Base-by-base conservation (phyloP, 2,888 invertebrate species). In the Apeira syringaria region DNA sequence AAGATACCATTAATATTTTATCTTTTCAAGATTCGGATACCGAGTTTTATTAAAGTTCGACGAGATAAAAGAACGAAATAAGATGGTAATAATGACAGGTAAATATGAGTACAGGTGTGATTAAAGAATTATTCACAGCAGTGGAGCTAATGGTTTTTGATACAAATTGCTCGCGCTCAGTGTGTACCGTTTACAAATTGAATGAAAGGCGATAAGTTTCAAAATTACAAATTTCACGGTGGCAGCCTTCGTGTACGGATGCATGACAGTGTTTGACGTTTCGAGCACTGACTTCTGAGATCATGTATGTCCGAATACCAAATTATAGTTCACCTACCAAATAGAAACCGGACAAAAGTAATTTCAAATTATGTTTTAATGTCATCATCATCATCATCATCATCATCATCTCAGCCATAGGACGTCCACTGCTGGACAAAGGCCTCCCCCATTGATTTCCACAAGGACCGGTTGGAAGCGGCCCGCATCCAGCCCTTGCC, bases 191-290 rank as follows among this genome's bases (percentile, higher is more conserved):
- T 56, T 60, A 59, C 44, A 48, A 61, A 63, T 68, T 59, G 53
- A 59, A 65, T 67, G 56, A 59, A 58, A 64, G 54, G 65, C 64
- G 67, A 75, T 75, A 68, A 66, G 61, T 68, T 49, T 60, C 51
- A 57, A 67, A 71, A 85, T 85, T 84, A 83, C 68, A 68, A 71
- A 85, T 85, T 85, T 83, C 83, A 83, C 74, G 81, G 49, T 61
- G 58, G 59, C 58, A 63, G 68, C 61, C 55, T 54, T 27, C 57
- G 54, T 52, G 54, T 58, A 57, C 58, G 56, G 58, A 62, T 66
- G 58, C 53, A 63, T 68, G 74, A 77, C 69, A 74, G 62, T 69
- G 64, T 75, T 72, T 71, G 76, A 74, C 65, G 68, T 70, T 57
- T 61, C 54, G 48, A 51, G 57, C 54, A 58, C 54, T 52, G 53